A percentile compares a stretch with the other conserved stretches of the same genome.
Evolutionary conservation across 2,797 vertebrate species (phyloP).

Genomic region (Coreius guichenoti): DNA sequence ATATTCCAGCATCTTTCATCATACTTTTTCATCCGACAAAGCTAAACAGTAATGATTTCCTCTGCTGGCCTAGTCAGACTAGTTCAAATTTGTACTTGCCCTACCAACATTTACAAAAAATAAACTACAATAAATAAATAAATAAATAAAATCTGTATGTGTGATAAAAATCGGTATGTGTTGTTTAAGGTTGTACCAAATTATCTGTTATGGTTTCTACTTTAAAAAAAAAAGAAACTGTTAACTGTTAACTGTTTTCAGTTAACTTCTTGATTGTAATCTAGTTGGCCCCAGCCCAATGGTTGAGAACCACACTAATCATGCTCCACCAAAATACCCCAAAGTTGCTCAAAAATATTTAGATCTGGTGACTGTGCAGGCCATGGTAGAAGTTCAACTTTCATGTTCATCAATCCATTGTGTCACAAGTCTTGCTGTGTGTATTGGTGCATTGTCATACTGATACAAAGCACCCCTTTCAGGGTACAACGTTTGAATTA

Average conservation of each 20-base stretch:
- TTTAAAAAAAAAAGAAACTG: background rate
- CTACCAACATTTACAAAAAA: background rate
- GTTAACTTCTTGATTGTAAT: background rate
- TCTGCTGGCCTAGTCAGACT: background rate
- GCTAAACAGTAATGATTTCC: background rate
- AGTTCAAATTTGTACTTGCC: background rate
- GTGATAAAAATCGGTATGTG: background rate
- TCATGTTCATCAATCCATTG: no score
- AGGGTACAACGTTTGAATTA: no score
- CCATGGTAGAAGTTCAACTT: no score
- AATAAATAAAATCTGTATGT: background rate
- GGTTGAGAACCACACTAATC: background rate
- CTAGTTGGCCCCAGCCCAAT: background rate
- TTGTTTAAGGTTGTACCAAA: background rate
- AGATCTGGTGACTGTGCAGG: no score
- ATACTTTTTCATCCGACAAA: background rate
- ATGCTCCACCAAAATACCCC: no score
- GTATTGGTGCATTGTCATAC: no score
- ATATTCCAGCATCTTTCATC: constrained; percentile 33
- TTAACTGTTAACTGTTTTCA: background rate
- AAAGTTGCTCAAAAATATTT: no score
- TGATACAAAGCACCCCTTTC: no score
- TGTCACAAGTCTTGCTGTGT: no score
- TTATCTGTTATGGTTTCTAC: background rate
- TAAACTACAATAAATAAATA: background rate